phyloP scores from a whole-genome alignment of 2,888 invertebrate species.

The Melieria omissa region DNA sequence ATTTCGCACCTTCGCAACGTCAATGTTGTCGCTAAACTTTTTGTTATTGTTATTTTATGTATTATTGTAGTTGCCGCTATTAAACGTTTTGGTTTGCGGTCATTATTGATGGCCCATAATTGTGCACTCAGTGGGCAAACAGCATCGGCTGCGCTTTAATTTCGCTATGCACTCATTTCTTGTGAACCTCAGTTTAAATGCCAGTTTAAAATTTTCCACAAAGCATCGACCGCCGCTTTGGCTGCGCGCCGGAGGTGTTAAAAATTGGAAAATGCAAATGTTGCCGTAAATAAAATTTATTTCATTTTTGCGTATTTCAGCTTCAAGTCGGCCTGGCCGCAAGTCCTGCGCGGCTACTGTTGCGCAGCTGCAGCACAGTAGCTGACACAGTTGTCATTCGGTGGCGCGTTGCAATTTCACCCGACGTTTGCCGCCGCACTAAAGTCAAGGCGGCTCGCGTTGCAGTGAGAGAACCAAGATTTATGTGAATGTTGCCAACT shows the following conservation, averaged over 20 bases:
- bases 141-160: constrained; percentile 28
- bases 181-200: not conserved
- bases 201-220: constrained; percentile 10
- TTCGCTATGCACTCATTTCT: constrained; percentile 39
- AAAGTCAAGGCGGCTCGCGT: not conserved
- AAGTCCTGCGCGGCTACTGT: constrained; percentile 6
- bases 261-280: constrained; percentile 66
- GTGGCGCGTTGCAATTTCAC: constrained; percentile 45
- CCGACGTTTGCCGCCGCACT: constrained; percentile 5
- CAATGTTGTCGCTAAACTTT: not conserved
- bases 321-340: not conserved
- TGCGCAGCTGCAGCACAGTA: constrained; percentile 55
- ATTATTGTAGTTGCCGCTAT: not conserved
- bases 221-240: constrained; percentile 10
- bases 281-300: constrained; percentile 60
- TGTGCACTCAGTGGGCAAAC: constrained; percentile 39
- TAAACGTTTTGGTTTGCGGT: constrained; percentile 4
- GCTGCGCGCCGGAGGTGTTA: constrained; percentile 65
- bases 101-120: constrained; percentile 48
- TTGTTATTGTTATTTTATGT: not conserved
- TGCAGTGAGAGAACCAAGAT: constrained; percentile 3
- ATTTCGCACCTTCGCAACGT: constrained; percentile 31
- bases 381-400: constrained; percentile 65
- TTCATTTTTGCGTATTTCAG: constrained; percentile 36
- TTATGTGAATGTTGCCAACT: constrained; percentile 20